Percentiles rank a stretch among this genome's conserved stretches.
Evolutionary conservation across 2,797 vertebrate species (phyloP).

Genomic region (Sciaenops ocellatus): DNA sequence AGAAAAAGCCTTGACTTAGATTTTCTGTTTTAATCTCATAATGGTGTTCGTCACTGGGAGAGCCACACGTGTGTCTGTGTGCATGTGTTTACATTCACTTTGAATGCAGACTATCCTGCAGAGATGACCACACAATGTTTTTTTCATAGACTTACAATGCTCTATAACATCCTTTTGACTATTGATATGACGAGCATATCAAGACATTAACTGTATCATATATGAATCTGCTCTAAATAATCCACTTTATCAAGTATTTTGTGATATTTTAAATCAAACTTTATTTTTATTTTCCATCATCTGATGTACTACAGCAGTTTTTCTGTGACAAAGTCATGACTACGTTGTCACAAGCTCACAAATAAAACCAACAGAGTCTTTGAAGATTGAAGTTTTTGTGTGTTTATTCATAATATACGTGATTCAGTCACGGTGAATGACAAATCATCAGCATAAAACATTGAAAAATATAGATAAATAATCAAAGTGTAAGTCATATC

Average conservation of each 20-base stretch:
- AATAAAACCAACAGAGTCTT: conserved; percentile 68
- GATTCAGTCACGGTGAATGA: conserved; percentile 27
- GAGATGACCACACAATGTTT: not conserved
- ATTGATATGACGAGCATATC: conserved; percentile 9
- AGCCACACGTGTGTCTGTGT: not conserved
- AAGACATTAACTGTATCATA: conserved; percentile 6
- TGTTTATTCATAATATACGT: conserved; percentile 62
- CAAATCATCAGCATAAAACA: conserved; percentile 36
- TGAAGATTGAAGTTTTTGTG: conserved; percentile 9
- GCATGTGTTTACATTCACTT: not conserved
- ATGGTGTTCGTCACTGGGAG: conserved; percentile 16
- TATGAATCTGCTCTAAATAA: conserved; percentile 4
- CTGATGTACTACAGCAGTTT: not conserved
- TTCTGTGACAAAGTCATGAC: conserved; percentile 9
- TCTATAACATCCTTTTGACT: conserved; percentile 3
- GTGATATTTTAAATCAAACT: conserved; percentile 4
- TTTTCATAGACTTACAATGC: conserved; percentile 11
- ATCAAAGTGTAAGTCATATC: not conserved
- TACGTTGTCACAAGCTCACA: conserved; percentile 55
- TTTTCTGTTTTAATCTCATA: conserved; percentile 4
- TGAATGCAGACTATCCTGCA: conserved; percentile 10
- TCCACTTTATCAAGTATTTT: conserved; percentile 16
- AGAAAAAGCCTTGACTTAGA: conserved; percentile 16
- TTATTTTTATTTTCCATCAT: conserved; percentile 10
- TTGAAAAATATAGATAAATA: conserved; percentile 50